phyloP scores from a whole-genome alignment of 92 coral and sea anemone species.

The Parazoanthus swiftii region DNA sequence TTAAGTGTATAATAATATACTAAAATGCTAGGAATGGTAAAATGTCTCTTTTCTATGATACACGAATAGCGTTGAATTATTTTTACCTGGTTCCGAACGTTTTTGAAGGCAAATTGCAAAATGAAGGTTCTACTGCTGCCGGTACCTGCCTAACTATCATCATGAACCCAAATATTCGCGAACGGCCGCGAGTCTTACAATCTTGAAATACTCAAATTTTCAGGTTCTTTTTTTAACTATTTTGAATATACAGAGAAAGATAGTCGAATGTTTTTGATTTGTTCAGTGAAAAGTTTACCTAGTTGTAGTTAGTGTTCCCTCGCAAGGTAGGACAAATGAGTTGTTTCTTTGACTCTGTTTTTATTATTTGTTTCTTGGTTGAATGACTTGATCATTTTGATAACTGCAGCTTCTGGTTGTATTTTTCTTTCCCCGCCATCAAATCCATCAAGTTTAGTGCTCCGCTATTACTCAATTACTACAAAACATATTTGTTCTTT shows the following conservation, averaged over 20 bases:
- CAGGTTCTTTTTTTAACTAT: not conserved
- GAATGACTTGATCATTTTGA: conserved; percentile 27
- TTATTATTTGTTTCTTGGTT: not conserved
- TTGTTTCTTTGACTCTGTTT: not conserved
- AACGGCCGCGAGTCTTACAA: not conserved
- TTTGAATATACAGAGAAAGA: not conserved
- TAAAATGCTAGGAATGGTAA: too few relatives aligned
- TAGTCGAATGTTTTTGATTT: not conserved
- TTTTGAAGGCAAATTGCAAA: not conserved
- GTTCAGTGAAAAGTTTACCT: not conserved
- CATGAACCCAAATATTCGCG: not conserved
- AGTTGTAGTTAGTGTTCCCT: not conserved
- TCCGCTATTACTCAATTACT: not conserved
- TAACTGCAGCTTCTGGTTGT: not conserved
- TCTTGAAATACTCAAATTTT: not conserved
- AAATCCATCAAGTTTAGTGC: not conserved
- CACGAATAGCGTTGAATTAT: not conserved
- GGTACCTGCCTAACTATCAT: not conserved
- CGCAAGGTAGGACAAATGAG: not conserved
- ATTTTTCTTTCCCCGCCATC: not conserved
- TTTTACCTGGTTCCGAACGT: not conserved
- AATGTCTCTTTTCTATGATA: not conserved
- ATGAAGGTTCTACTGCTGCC: not conserved
- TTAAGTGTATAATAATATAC: too few relatives aligned
- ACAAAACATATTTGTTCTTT: not conserved